Evolutionary conservation across 2,888 invertebrate genomes (phyloP), one percentile per base, ranked within the genome.

Genomic region (Nysson spinosus): DNA sequence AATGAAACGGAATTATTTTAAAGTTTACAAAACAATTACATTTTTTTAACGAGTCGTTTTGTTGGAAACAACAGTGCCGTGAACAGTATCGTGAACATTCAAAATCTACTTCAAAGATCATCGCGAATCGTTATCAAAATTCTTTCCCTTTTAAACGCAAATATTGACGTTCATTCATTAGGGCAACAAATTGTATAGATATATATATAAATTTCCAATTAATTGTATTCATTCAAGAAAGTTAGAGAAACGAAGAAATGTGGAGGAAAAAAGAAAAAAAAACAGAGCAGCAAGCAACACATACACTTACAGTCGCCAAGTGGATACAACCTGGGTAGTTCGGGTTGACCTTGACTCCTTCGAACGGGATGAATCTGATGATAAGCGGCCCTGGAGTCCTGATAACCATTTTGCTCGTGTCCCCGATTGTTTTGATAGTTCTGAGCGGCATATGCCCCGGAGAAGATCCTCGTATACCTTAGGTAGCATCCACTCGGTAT

Each of bases 401-500:
- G 82, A 68, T 80, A 79, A 50, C 74, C 68, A 61, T 78, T 69
- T 61, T 72, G 82, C 49, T 81, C 75, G 67, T 81, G 80, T 19
- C 69, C 75, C n/a, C 63, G 58, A 69, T 81, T 76, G 44, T 76
- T 75, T 51, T 78, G 83, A 69, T 81, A 76, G 44, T 76, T 75
- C 52, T 78, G 83, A 42, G 75, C 71, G 7, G 83, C 69, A 40
- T 85, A 85, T 32, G 83, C 75, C 12, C 85, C 84, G 11, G 85
- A 84, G 75, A 84, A 85, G 72, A 83, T 78, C 49, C 83, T 83
- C 49, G 83, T 84, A 67, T 85, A 85, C 54, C 83, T 77, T 69
- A 83, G 80, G 65, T 84, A 84, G 49, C 85, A 85, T 47, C 85
- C 85, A 64, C 77, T 80, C 28, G 85, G 85, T 71, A 85, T 84